Conservation (phyloP, 2,888 invertebrate species). For the Eilema caniola region DNA sequence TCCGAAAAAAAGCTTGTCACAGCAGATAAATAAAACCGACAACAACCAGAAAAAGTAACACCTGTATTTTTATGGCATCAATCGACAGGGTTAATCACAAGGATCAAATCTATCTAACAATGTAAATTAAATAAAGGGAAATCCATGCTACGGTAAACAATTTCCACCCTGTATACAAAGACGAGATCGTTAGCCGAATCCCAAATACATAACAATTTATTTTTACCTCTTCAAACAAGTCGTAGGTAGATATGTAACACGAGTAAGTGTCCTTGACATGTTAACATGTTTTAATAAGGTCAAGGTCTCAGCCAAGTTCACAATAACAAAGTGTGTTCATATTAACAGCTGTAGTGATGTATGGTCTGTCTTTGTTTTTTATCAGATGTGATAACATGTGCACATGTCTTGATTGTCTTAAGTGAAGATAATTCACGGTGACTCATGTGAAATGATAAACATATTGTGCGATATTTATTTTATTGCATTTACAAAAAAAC, state of each 20-base stretch:
- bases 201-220: neutral
- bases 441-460: neutral
- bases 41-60: too few relatives aligned
- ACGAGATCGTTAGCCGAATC: neutral
- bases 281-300: conserved; percentile 8
- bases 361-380: neutral
- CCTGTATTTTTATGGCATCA: too few relatives aligned
- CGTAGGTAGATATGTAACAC: neutral
- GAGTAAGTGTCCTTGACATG: conserved; percentile 12
- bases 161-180: neutral
- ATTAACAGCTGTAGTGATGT: neutral
- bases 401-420: conserved; percentile 25
- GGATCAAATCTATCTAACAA: too few relatives aligned
- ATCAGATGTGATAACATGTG: conserved; percentile 16
- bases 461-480: conserved; percentile 5
- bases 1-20: too few relatives aligned
- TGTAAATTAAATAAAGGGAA: too few relatives aligned
- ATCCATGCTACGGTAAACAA: too few relatives aligned
- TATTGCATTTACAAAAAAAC: neutral
- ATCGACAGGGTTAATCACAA: too few relatives aligned
- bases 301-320: conserved; percentile 16
- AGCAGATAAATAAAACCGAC: too few relatives aligned
- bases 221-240: neutral
- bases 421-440: conserved; percentile 19
- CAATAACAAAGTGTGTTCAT: conserved; percentile 7